phyloP scores from a whole-genome alignment of 2,888 invertebrate genomes.

The Ramazzottius varieornatus region DNA sequence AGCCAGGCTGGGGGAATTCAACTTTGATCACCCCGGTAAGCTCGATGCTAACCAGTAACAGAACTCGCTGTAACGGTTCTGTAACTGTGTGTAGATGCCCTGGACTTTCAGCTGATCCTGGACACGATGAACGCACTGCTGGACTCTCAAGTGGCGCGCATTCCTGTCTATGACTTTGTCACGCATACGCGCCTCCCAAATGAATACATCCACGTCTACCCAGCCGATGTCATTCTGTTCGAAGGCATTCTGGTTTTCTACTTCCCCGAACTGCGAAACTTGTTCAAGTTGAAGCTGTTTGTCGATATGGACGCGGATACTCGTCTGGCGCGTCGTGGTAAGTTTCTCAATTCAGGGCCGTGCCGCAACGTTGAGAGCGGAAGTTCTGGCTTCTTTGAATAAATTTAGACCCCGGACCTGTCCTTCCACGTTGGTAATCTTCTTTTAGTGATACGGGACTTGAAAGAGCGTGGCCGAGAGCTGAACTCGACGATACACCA shows the following conservation, averaged over 20 bases:
- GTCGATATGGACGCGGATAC: constrained; percentile 98
- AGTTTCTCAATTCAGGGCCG: no score
- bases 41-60: no score
- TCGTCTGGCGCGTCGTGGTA: constrained; percentile 73
- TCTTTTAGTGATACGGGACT: constrained; percentile 64
- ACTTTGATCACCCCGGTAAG: constrained; percentile 79
- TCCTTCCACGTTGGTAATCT: constrained; percentile 10
- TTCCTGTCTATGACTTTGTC: constrained; percentile 77
- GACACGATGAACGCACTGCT: constrained; percentile 53
- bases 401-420: no score
- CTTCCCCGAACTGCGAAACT: constrained; percentile 66
- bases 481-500: constrained; percentile 78
- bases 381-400: no score
- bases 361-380: no score
- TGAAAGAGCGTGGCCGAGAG: constrained; percentile 72
- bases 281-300: constrained; percentile 96
- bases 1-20: constrained; percentile 56
- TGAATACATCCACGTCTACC: constrained; percentile 44
- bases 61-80: background rate
- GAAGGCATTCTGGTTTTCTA: constrained; percentile 97
- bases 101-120: constrained; percentile 60
- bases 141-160: constrained; percentile 55
- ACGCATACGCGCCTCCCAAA: constrained; percentile 48
- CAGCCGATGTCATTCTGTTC: constrained; percentile 81
- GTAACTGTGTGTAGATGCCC: constrained; percentile 39